Evolutionary conservation across 2,113 vertebrate species (phyloP), one percentile per base, ranked within the genome.

Genomic region (Phaetusa simplex): DNA sequence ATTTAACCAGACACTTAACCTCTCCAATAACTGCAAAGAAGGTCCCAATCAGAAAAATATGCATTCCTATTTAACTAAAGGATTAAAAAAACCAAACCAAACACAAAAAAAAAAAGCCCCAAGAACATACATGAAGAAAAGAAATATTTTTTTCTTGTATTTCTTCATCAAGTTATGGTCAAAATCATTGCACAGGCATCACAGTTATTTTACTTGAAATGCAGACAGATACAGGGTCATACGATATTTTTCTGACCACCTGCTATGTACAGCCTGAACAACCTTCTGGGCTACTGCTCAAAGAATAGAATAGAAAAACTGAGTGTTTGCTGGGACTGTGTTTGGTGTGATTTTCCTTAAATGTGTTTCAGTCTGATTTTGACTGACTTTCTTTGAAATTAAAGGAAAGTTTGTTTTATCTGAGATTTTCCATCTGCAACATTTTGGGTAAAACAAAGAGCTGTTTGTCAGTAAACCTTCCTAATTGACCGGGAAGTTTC

Each of bases 21-120:
- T 66, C 14, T 20, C 38, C 8, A 62, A 42, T 9, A 65, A 34
- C 22, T 56, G 62, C 17, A 79, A 74, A 18, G 72, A 58, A 73
- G 13, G n/a, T 29, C 19, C 16, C 49, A 27, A 8, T 29, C 10
- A 67, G 24, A 77, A 90, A 92, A 70, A 86, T 22, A 3, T 38
- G 8, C 2, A 5, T 45, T 78, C 18, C 5, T 32, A 9, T n/a
- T 58, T 3, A 61, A 77, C 29, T 52, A 53, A n/a, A 62, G 11
- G 4, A 40, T 77, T 30, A 7, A n/a, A 69, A 64, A 59, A 34
- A 0, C 6, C 21, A 32, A 69, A 3, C 5, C 3, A 50, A 82
- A 40, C 2, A 6, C 26, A 8, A 34, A 67, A 56, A 38, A 56
- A 38, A 21, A 4, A 1, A 0, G 1, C 2, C 1, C 7, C 24